Evolutionary conservation across 2,797 vertebrate genomes (phyloP), one percentile per base, ranked within the genome.

Genomic region (Spea hammondii): DNA sequence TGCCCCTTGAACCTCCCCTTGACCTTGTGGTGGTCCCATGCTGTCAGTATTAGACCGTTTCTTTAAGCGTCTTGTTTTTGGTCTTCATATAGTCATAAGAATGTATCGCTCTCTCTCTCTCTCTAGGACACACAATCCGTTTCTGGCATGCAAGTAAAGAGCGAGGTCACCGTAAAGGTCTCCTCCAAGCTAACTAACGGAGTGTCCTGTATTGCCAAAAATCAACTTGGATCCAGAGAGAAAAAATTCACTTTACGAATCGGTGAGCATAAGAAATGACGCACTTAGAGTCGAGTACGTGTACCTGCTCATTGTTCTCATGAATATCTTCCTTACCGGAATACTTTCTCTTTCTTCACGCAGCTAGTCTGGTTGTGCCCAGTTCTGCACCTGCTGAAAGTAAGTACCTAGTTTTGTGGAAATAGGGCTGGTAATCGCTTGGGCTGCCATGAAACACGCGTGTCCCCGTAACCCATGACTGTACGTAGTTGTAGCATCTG

Each of bases 181-280:
- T 8, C 65, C 11, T 5, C 14, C 14, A 70, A 59, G 13, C 13
- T 77, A 13, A 13, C 69, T 45, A 82, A 82, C 54, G 62, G 47
- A 5, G 54, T 82, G 68, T 89, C 72, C 80, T 96, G 95, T 44
- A 84, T 91, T 79, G 93, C 86, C 14, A 79, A 83, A 84, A 96
- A 96, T 77, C 4, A 74, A 0, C 70, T 88, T 0, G 95, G 95
- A 64, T 70, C 60, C 0, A 6, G 81, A 77, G 77, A 82, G 11
- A 85, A 89, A 47, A 86, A 82, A 66, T 87, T 85, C 93, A 84
- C 53, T 78, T 83, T 89, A 0, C 83, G 74, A 60, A 54, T 80
- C 0, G 80, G 88, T 89, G 80, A 82, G 86, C 64, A 0, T 4
- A 84, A 13, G 32, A 32, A 32, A 32, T 32, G 32, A 32, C 32